These are phyloP conservation scores for Ondatra zibethicus DNA, from an alignment of 2,113 vertebrate species.

Conservation along the genomic window DNA sequence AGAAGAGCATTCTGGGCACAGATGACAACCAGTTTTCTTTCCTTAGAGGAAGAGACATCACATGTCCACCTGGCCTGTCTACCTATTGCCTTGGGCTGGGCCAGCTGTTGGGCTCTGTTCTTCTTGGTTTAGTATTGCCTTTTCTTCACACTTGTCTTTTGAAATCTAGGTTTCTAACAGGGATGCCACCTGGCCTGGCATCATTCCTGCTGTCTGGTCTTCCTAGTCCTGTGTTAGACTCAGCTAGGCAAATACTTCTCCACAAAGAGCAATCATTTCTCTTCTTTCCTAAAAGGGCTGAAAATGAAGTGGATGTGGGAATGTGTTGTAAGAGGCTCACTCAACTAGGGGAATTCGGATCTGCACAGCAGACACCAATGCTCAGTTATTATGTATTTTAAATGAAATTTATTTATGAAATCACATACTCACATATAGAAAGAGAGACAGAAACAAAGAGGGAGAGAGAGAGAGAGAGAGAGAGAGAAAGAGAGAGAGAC, in stretches of 20 bases:
- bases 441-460: no score
- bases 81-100: neutral
- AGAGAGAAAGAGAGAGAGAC: neutral
- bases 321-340: neutral
- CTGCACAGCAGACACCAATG: neutral
- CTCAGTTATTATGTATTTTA: neutral
- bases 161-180: conserved; percentile 20
- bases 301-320: neutral
- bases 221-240: neutral
- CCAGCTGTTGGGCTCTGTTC: neutral
- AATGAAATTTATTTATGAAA: neutral
- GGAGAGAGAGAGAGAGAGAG: neutral
- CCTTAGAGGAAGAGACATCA: neutral
- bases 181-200: conserved; percentile 13
- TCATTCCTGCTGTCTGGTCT: neutral
- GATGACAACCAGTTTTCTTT: neutral
- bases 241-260: neutral
- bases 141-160: neutral
- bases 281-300: neutral
- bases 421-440: neutral
- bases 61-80: neutral
- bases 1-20: neutral
- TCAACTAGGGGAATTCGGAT: neutral
- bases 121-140: neutral
- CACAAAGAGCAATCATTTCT: neutral